Evolutionary conservation across 2,797 vertebrate genomes (phyloP), one percentile per base, ranked within the genome.

Genomic region (Pitangus sulphuratus): DNA sequence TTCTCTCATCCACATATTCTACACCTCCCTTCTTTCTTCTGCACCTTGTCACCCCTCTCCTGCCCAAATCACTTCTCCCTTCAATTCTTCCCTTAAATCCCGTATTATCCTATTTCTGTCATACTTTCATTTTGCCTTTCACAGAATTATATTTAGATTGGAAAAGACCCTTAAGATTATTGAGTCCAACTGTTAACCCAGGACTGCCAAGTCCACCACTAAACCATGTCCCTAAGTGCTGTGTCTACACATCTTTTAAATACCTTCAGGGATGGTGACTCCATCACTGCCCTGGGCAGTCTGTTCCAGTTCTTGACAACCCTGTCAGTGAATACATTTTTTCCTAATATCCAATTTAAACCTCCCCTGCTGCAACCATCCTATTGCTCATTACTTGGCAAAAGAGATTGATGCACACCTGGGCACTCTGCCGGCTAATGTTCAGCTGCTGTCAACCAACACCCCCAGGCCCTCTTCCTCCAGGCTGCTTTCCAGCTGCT

Each of bases 371-470:
- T 5, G 1, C 16, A 56, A 48, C 33, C 19, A 6, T 61, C 25
- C 37, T 40, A 47, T 45, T 17, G 12, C 18, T 40, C 48, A 28
- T 26, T 30, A 42, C 35, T 42, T 18, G 42, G 40, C 31, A 31
- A 26, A 60, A 51, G 25, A 53, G 7, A 69, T 15, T 1, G 3
- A 56, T 0, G 2, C 9, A 2, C 9, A 39, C 25, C 16, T 30
- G 35, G n/a, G 21, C 61, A 70, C 51, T 6, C 26, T 6, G 25
- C 15, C 3, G 4, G 60, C 25, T 58, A n/a, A 5, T 0, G 0
- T 14, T 33, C 81, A 72, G 21, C 25, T 56, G n/a, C 37, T 64
- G 16, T 37, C 28, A 58, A 50, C 11, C 28, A 62, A 30, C 18
- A 69, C 4, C 11, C 4, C 4, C n/a, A 33, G 20, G 4, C 33